Evolutionary conservation across 1,140 invertebrate genomes (phyloP), one percentile per base, ranked within the genome.

Genomic region (Druon quercuslanigerum): DNA sequence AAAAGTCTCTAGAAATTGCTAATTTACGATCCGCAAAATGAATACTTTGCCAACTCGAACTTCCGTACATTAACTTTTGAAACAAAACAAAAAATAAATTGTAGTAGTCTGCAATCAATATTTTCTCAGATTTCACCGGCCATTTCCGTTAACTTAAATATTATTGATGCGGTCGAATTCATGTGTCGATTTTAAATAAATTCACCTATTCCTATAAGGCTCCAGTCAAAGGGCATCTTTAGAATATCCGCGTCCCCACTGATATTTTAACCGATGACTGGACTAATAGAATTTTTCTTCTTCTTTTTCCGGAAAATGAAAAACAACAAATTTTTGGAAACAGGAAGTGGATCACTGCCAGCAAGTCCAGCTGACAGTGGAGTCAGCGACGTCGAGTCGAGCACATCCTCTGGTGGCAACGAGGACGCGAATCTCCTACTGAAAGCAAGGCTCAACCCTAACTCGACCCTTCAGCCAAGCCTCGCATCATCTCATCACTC

Each of bases 301-400:
- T 79, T 79, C 74, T 79, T 25, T 80, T 73, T 84, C 85, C 60
- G 60, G 60, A 40, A 66, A 57, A n/a, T 12, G 25, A 7, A n/a
- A 17, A 25, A 33, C 25, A 25, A 25, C 20, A 60, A 40, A 33
- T 33, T 40, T 33, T 20, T 14, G 74, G 78, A 57, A 52, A 80
- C 82, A 92, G 90, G 91, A 89, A 90, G 90, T 85, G 97, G 96
- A 92, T 98, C 98, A 86, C 94, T 99, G 88, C 98, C 98, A 79
- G 98, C 98, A 50, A 98, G 97, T 91, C 98, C 98, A 74, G 97
- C 98, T 14, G 98, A 99, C 92, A 98, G 97, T 86, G 98, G 98
- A 76, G 98, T 99, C 16, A 98, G 97, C 56, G 98, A 99, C 92
- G 97, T 99, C 80, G 97, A 99, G 91, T 97, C 96, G 84, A 98